A percentile compares a stretch with the other conserved stretches of the same genome.
phyloP scores from a whole-genome alignment of 2,113 vertebrate genomes.

The Tricholaema leucomelas region DNA sequence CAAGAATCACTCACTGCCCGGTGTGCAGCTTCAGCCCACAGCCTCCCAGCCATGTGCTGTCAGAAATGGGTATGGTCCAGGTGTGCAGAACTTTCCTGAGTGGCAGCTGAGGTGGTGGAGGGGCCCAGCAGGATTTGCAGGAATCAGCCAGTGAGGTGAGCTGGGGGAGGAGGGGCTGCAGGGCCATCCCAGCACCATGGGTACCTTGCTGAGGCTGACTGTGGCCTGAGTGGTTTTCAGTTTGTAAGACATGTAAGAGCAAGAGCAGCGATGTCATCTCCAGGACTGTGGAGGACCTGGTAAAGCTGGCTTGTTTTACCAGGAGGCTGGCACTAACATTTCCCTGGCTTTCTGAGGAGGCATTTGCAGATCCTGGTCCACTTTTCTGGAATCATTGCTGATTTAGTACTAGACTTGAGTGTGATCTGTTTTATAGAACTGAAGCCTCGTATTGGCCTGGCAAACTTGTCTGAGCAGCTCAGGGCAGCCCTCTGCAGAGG shows the following conservation, averaged over 20 bases:
- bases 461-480: neutral
- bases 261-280: neutral
- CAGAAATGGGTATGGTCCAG: neutral
- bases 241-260: too few species aligned
- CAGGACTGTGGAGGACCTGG: neutral
- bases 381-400: neutral
- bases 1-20: neutral
- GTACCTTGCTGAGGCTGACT: neutral
- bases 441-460: neutral
- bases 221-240: too few species aligned
- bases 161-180: neutral
- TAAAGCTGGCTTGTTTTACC: neutral
- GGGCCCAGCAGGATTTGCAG: neutral
- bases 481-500: neutral
- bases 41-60: neutral
- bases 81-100: neutral
- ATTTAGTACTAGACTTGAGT: neutral
- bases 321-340: neutral
- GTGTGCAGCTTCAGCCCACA: neutral
- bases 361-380: neutral
- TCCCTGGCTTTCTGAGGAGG: neutral
- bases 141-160: neutral
- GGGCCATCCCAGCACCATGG: fast-evolving
- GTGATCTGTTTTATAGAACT: neutral
- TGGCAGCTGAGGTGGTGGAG: neutral